Percentiles rank a stretch among this genome's conserved stretches.
Evolutionary conservation across 2,797 vertebrate species (phyloP).

Genomic region (Channallabes apus): DNA sequence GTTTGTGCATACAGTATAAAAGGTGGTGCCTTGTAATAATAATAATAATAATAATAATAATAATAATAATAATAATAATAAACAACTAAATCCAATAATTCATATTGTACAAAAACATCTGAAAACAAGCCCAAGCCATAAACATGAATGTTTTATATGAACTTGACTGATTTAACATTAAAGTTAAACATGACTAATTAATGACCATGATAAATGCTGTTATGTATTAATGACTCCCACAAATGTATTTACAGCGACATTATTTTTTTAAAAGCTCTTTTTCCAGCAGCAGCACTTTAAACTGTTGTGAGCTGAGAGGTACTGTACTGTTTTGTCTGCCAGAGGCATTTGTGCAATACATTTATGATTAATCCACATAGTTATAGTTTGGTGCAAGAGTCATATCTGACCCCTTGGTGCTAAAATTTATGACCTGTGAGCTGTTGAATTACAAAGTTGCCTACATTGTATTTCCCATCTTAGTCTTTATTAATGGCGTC

Average conservation of each 20-base stretch:
- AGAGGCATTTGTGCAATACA: slow-evolving; percentile 40
- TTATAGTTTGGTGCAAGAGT: slow-evolving; percentile 35
- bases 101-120: neutral
- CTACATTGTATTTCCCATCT: slow-evolving; percentile 36
- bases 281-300: neutral
- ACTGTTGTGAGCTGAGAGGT: neutral
- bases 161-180: neutral
- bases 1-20: too few relatives aligned
- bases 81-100: neutral
- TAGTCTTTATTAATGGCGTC: slow-evolving; percentile 47
- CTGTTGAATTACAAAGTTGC: slow-evolving; percentile 51
- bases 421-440: slow-evolving; percentile 45
- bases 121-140: neutral
- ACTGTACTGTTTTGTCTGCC: neutral
- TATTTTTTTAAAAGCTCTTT: neutral
- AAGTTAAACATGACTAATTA: slow-evolving; percentile 5
- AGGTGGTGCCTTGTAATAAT: neutral
- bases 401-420: slow-evolving; percentile 50
- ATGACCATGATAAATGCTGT: neutral
- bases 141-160: neutral
- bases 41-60: neutral
- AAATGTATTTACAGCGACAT: neutral
- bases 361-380: slow-evolving; percentile 52
- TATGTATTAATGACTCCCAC: neutral
- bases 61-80: neutral